Conservation (phyloP, 2,797 vertebrate species). For the Clarias fuscus region DNA sequence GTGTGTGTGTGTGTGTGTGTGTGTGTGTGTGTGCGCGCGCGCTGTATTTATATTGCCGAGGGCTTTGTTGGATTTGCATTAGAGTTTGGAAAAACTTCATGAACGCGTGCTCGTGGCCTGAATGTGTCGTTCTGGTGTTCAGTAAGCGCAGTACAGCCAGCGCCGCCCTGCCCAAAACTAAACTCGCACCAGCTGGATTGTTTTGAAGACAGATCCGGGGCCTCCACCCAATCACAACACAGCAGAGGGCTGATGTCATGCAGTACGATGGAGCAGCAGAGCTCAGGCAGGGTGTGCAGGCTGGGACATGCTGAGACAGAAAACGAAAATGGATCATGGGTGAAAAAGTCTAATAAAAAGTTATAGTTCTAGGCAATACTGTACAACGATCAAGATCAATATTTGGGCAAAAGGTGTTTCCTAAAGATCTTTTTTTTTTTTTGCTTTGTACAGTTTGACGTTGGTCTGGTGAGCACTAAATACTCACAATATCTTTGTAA, state of each 20-base stretch:
- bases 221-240: constrained; percentile 54
- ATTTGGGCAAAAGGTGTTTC: background rate
- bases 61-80: background rate
- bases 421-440: background rate
- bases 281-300: constrained; percentile 52
- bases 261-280: constrained; percentile 53
- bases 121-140: constrained; percentile 40
- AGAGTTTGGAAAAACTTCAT: background rate
- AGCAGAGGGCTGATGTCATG: constrained; percentile 64
- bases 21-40: background rate
- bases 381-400: background rate
- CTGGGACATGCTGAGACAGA: constrained; percentile 56
- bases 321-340: background rate
- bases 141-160: constrained; percentile 33
- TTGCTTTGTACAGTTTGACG: background rate
- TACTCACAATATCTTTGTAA: background rate
- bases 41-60: background rate
- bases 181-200: constrained; percentile 45
- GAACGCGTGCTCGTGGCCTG: background rate
- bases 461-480: background rate
- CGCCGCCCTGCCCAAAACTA: constrained; percentile 26
- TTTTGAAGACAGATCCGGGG: constrained; percentile 38
- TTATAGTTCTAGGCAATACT: background rate
- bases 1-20: background rate
- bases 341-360: background rate